Percentiles rank a stretch among this genome's conserved stretches.
Conservation (phyloP, 2,113 vertebrate species). For the Turdus rufiventris region DNA sequence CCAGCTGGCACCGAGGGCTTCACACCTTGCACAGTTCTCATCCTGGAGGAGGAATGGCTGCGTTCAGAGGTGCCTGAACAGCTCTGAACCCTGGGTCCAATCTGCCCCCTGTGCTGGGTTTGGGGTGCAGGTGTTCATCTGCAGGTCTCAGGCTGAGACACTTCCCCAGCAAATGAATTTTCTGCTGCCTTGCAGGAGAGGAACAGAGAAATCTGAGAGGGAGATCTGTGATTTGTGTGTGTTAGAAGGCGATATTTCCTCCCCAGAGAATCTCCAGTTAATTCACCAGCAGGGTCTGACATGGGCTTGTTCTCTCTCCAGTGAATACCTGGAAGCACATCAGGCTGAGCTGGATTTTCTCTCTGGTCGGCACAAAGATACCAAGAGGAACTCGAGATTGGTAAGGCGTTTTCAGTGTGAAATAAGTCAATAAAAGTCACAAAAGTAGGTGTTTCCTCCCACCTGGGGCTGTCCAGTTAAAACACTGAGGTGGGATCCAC, state of each 20-base stretch:
- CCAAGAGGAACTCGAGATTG: conserved; percentile 89
- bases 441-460: neutral
- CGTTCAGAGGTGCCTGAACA: neutral
- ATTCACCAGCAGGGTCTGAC: neutral
- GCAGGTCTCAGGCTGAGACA: neutral
- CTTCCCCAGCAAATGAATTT: neutral
- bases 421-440: neutral
- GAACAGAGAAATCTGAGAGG: neutral
- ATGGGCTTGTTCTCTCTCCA: conserved; percentile 21
- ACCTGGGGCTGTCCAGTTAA: neutral
- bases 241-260: neutral
- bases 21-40: neutral
- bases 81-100: accelerated
- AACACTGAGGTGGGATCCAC: neutral
- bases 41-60: neutral
- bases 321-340: conserved; percentile 84
- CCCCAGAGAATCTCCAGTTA: accelerated
- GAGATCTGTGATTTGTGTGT: too few species aligned
- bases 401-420: conserved; percentile 68
- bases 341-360: conserved; percentile 90
- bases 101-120: neutral
- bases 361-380: conserved; percentile 84
- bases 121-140: too few species aligned
- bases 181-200: neutral
- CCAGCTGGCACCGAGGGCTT: neutral